These are phyloP conservation scores for Nipponia nippon DNA, from an alignment of 2,113 vertebrate species.

Conservation along the genomic window DNA sequence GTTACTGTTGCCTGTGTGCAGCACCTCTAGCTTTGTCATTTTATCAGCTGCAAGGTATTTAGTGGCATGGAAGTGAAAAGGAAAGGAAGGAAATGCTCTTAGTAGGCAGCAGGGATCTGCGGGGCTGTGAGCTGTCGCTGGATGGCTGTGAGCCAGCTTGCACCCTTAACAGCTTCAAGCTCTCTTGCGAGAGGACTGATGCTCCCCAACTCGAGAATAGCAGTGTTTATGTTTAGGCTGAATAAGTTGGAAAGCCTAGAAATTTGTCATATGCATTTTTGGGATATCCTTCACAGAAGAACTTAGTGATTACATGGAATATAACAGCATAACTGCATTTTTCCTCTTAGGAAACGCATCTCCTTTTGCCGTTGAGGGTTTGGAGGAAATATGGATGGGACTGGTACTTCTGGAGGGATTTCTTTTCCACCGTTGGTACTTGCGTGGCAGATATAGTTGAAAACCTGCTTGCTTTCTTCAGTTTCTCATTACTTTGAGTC, in stretches of 20 bases:
- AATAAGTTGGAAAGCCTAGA: not conserved
- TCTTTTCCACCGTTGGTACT: not conserved
- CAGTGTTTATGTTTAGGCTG: not conserved
- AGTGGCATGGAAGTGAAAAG: not conserved
- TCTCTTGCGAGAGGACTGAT: not conserved
- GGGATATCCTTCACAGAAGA: not conserved
- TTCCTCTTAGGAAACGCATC: not conserved
- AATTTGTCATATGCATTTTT: not conserved
- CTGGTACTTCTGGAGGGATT: not conserved
- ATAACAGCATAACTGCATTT: not conserved
- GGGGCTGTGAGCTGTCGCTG: not conserved
- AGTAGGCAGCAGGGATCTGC: not conserved
- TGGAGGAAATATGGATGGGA: not conserved
- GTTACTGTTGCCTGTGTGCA: not conserved
- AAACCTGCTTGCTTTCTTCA: not conserved
- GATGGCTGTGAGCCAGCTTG: not conserved
- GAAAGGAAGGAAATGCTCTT: not conserved
- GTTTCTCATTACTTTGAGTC: slow-evolving; percentile 7
- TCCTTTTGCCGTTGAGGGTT: not conserved
- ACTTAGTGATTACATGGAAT: not conserved
- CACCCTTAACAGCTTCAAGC: not conserved
- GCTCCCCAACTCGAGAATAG: not conserved
- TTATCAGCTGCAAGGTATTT: not conserved
- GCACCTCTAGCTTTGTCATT: not conserved
- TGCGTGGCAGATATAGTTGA: not conserved